Conservation (phyloP, 1,140 invertebrate genomes). For the Cotesia glomerata region DNA sequence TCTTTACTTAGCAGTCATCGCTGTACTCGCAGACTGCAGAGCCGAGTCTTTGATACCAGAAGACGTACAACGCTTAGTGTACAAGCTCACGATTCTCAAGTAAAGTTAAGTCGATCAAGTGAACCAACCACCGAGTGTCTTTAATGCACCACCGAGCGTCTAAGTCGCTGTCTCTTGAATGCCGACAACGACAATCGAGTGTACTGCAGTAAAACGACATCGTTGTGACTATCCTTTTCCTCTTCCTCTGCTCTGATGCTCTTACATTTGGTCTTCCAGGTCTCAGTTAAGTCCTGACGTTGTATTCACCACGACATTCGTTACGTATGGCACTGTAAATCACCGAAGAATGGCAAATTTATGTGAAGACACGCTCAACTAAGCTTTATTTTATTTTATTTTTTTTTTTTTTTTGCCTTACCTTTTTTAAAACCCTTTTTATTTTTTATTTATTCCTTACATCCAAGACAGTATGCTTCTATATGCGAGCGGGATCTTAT, state of each 20-base stretch:
- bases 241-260: slow-evolving; percentile 20
- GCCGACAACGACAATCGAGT: not conserved
- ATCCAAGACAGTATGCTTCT: slow-evolving; percentile 4
- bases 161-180: not conserved
- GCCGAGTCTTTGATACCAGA: not conserved
- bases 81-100: not conserved
- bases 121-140: not conserved
- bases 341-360: slow-evolving; percentile 49
- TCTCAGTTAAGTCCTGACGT: slow-evolving; percentile 31
- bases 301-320: slow-evolving; percentile 43
- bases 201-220: too few species aligned
- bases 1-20: slow-evolving; percentile 21
- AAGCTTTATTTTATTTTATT: slow-evolving; percentile 31
- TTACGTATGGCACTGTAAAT: slow-evolving; percentile 54
- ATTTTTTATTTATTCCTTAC: not conserved
- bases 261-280: not conserved
- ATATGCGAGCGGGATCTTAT: slow-evolving; percentile 14
- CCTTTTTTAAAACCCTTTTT: not conserved
- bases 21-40: not conserved
- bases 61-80: not conserved
- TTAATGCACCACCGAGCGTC: not conserved
- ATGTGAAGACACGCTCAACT: slow-evolving; percentile 35
- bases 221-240: not conserved
- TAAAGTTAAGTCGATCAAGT: not conserved
- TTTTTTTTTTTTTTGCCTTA: not conserved